phyloP scores from a whole-genome alignment of 2,888 invertebrate species.

The Taphrorychus bicolor region DNA sequence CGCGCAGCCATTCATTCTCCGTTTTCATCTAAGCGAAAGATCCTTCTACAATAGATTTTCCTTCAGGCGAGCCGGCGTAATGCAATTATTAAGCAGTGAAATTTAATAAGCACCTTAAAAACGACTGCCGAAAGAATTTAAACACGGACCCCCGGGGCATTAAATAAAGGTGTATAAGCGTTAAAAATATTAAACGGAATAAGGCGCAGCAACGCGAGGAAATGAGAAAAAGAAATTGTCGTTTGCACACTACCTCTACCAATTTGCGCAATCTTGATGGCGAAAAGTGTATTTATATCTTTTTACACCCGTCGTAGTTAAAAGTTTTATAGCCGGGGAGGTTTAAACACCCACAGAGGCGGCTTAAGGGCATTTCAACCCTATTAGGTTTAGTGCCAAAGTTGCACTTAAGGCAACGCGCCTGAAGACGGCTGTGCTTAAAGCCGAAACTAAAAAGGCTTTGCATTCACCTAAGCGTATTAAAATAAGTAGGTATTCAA shows the following conservation, averaged over 20 bases:
- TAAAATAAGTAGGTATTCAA: too few species aligned
- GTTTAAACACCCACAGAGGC: conserved; percentile 45
- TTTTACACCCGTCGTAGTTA: conserved; percentile 44
- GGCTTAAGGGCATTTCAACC: conserved; percentile 6
- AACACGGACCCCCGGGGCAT: conserved; percentile 53
- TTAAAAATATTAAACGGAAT: conserved; percentile 54
- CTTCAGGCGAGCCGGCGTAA: conserved; percentile 47
- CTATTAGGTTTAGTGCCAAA: too few species aligned
- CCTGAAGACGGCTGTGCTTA: too few species aligned
- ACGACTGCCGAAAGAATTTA: conserved; percentile 53
- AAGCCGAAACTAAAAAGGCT: too few species aligned
- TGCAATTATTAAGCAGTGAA: conserved; percentile 56
- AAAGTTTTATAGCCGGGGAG: conserved; percentile 56
- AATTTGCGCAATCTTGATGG: conserved; percentile 59
- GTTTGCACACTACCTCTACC: conserved; percentile 51
- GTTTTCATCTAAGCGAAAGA: conserved; percentile 37
- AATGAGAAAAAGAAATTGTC: conserved; percentile 45
- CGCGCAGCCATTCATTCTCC: conserved; percentile 31
- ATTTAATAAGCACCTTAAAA: conserved; percentile 57
- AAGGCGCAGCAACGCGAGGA: conserved; percentile 44
- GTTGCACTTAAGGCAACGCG: too few species aligned
- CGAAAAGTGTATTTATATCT: conserved; percentile 59
- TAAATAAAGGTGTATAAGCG: conserved; percentile 59
- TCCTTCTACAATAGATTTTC: conserved; percentile 50
- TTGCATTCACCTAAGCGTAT: too few species aligned